Evolutionary conservation across 1,140 invertebrate species (phyloP), one percentile per base, ranked within the genome.

Genomic region (Dysdera silvatica): DNA sequence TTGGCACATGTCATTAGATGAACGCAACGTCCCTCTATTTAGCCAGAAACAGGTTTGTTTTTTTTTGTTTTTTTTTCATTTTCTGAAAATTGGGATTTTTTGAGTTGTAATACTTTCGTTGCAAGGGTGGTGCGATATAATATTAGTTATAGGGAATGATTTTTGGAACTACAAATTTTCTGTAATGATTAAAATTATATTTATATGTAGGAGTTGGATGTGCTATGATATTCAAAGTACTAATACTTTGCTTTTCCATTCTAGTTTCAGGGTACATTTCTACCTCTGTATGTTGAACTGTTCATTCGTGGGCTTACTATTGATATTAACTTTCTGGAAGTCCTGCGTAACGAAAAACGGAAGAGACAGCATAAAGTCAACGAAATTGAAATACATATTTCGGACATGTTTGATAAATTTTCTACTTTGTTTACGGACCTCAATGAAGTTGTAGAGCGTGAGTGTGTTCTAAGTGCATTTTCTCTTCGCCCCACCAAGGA

Each of bases 381-480:
- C 3, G 14, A 3, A 14, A 18, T 67, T 24, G 65, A 67, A 59
- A 26, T 3, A 35, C 65, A 62, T 43, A 45, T 67, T 23, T 52
- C 59, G 33, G 3, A 2, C 18, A 28, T 57, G 28, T 67, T 53
- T 59, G 20, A 8, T 10, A 67, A 67, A 32, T n/a, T 67, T 24
- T 40, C 58, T 18, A 37, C 49, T 26, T 12, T 67, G 20, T 67
- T 67, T 48, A 37, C 10, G 23, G 23, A 56, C 10, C 28, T 18
- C 3, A 3, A 55, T 43, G 18, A 32, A 2, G 33, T 23, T 33
- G 56, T 40, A 37, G 32, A 43, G 16, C 31, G 51, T 24, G 65
- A 67, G 26, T 67, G 65, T 49, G 45, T 67, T 10, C 58, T 67
- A 23, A 67, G 65, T 63, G 61, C 59, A 43, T 67, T 67, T 49